phyloP scores from a whole-genome alignment of 2,797 vertebrate species.

The Centroberyx gerrardi region DNA sequence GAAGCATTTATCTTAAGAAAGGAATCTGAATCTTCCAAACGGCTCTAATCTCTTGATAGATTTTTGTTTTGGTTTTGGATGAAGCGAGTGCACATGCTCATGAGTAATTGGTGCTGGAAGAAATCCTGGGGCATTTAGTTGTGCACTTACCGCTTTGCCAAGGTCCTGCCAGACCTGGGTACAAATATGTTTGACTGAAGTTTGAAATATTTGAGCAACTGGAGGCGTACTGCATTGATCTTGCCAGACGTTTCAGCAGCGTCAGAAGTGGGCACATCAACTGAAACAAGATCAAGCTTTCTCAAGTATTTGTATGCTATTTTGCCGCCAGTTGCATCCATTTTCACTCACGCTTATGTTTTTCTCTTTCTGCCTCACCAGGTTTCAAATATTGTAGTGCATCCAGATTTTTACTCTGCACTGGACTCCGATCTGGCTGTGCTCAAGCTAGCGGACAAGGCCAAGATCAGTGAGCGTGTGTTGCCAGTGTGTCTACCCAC shows the following conservation, averaged over 20 bases:
- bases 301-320: constrained; percentile 14
- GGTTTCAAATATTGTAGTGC: constrained; percentile 90
- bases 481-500: constrained; percentile 90
- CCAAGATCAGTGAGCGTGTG: constrained; percentile 87
- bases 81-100: not conserved
- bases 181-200: constrained; percentile 25
- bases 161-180: not conserved
- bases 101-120: constrained; percentile 6
- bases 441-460: constrained; percentile 91
- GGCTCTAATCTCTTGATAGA: constrained; percentile 37
- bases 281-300: not conserved
- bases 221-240: constrained; percentile 37
- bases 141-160: constrained; percentile 38
- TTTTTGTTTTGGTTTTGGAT: constrained; percentile 33
- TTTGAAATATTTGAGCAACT: constrained; percentile 37
- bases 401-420: constrained; percentile 87
- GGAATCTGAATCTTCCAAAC: constrained; percentile 33
- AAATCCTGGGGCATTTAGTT: constrained; percentile 32
- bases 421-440: constrained; percentile 89
- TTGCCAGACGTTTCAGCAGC: constrained; percentile 28
- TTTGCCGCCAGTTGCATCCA: no score
- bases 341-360: not conserved
- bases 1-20: constrained; percentile 16
- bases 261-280: constrained; percentile 16
- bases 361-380: constrained; percentile 62